Base-by-base conservation (phyloP, 2,888 invertebrate species). In the Idaea biselata region DNA sequence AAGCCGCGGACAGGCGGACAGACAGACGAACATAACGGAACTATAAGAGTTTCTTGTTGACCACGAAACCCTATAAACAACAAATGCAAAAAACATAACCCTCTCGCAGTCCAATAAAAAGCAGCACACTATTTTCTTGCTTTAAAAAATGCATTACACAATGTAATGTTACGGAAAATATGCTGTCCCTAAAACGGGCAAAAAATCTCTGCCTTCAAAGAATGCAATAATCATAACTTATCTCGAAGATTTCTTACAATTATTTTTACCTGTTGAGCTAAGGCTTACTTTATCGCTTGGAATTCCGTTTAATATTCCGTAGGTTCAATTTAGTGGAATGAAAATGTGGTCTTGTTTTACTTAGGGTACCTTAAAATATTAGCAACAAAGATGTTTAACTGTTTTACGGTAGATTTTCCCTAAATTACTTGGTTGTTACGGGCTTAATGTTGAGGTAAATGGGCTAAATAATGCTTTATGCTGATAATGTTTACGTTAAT, bases 231-330 rank as follows among this genome's bases (percentile, higher is more conserved):
- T 78, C 75, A 74, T 74, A 75, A 75, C 67, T 73, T 70, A 68
- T 68, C 69, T 68, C 71, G 66, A 68, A 71, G 71, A 73, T 71
- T 75, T 72, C 65, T 68, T 68, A 73, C 75, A 76, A 80, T 83
- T 79, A 83, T 82, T 82, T 83, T 84, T 81, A 84, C 84, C 83
- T 84, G 84, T 84, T 84, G 84, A 82, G 71, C 76, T 73, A 73
- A 66, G 61, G 59, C 58, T 59, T 73, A 76, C 70, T 78, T 82
- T 77, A 81, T 76, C 70, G 75, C 73, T 69, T 67, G 77, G 79
- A 83, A 82, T 83, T 81, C 74, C 74, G 77, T 80, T 25, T 77
- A 80, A 80, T 81, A 80, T 81, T 66, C 60, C 58, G 66, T 69
- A 67, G 66, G 74, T 68, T 77, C 76, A 80, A 79, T 81, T 76